Conservation (phyloP, 2,888 invertebrate species). For the Microdon myrmicae region DNA sequence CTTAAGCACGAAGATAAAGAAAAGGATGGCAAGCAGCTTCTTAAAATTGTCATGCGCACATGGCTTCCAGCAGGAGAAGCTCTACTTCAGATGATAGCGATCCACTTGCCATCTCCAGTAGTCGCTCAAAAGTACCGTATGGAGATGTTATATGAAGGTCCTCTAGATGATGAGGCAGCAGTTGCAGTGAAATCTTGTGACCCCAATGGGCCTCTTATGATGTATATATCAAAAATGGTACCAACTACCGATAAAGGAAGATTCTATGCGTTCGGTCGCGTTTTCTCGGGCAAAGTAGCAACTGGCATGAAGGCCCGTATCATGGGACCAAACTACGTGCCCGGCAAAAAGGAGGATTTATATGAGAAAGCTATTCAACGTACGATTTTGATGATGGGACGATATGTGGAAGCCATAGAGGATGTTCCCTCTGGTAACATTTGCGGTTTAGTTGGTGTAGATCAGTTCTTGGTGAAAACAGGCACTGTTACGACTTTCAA, state of each 20-base stretch:
- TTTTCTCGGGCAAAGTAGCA: conserved; percentile 94
- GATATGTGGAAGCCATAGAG: conserved; percentile 99
- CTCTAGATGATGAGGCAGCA: conserved; percentile 94
- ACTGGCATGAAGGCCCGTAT: conserved; percentile 96
- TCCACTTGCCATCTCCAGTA: conserved; percentile 98
- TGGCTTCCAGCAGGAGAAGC: conserved; percentile 99
- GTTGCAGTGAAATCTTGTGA: conserved; percentile 92
- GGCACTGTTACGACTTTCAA: conserved; percentile 99
- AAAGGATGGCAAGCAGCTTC: conserved; percentile 93
- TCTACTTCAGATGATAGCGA: conserved; percentile 99
- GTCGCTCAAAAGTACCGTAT: conserved; percentile 99
- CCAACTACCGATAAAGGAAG: conserved; percentile 99
- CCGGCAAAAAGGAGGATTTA: conserved; percentile 99
- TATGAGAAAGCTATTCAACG: conserved; percentile 99
- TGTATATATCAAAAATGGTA: conserved; percentile 99
- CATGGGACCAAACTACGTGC: conserved; percentile 98
- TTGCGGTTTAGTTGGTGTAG: conserved; percentile 99
- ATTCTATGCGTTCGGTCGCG: conserved; percentile 99
- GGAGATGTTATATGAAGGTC: conserved; percentile 99
- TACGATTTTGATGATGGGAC: conserved; percentile 99
- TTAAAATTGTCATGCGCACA: conserved; percentile 98
- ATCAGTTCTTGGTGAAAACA: conserved; percentile 99
- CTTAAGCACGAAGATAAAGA: conserved; percentile 96
- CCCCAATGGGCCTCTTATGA: conserved; percentile 97
- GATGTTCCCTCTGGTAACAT: conserved; percentile 99